These are phyloP conservation scores for Drosophila orosa DNA, from an alignment of 1,140 invertebrate genomes.

Conservation along the genomic window DNA sequence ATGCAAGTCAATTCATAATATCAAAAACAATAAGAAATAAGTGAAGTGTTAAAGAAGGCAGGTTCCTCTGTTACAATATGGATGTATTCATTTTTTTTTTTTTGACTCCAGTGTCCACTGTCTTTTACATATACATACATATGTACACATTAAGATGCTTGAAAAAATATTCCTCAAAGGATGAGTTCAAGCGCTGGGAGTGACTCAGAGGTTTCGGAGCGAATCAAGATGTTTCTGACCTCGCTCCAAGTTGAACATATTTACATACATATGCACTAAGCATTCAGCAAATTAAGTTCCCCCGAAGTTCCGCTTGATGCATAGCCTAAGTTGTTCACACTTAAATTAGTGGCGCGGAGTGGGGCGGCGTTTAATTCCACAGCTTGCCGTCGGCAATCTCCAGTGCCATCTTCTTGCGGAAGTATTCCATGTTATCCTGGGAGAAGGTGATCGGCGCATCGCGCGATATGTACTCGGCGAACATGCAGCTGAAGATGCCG, in stretches of 20 bases:
- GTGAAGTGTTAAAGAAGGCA: too few relatives aligned
- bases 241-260: too few relatives aligned
- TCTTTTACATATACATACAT: too few relatives aligned
- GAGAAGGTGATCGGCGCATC: slow-evolving; percentile 91
- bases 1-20: too few relatives aligned
- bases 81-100: background rate
- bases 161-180: background rate
- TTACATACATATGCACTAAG: too few relatives aligned
- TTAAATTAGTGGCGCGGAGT: background rate
- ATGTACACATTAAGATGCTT: background rate
- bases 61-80: slow-evolving; percentile 15
- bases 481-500: slow-evolving; percentile 98
- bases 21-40: too few relatives aligned
- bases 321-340: too few relatives aligned
- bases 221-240: background rate
- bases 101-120: background rate
- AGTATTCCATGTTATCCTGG: slow-evolving; percentile 97
- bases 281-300: slow-evolving; percentile 3
- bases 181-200: background rate
- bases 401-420: slow-evolving; percentile 95
- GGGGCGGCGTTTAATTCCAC: slow-evolving; percentile 42
- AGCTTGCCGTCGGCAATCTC: slow-evolving; percentile 91
- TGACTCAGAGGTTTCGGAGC: background rate
- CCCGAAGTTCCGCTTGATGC: too few relatives aligned
- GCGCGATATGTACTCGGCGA: slow-evolving; percentile 95